Evolutionary conservation across 2,113 vertebrate species (phyloP).

Genomic region (Gymnobelideus leadbeateri): DNA sequence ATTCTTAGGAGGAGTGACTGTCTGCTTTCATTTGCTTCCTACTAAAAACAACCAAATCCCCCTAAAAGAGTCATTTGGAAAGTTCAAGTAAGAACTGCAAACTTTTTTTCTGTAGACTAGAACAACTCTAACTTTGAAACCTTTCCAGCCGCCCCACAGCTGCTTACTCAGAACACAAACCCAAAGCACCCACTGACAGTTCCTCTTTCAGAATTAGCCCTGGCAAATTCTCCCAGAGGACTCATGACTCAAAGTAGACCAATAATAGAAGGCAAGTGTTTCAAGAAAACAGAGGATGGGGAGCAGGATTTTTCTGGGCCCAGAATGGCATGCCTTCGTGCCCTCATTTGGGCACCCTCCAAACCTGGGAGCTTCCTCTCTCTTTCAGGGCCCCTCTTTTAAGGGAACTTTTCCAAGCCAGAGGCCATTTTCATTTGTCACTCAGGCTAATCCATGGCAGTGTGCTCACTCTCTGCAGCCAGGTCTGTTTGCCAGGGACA

Average conservation of each 20-base stretch:
- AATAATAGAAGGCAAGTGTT: background rate
- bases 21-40: background rate
- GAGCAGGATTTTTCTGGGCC: background rate
- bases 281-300: conserved; percentile 18
- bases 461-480: background rate
- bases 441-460: background rate
- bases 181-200: background rate
- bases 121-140: background rate
- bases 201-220: background rate
- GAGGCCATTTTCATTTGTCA: background rate
- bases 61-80: background rate
- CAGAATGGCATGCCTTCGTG: too few relatives aligned
- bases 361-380: background rate
- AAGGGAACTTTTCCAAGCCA: background rate
- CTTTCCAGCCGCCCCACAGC: background rate
- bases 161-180: background rate
- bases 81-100: background rate
- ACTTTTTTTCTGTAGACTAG: background rate
- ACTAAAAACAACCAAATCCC: background rate
- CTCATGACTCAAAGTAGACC: conserved; percentile 15
- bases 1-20: background rate
- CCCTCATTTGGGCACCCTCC: rapidly evolving
- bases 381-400: background rate
- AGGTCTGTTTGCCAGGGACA: background rate
- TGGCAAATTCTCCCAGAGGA: background rate